Base-by-base conservation (phyloP, 2,113 vertebrate genomes). In the Ceyx cyanopectus region DNA sequence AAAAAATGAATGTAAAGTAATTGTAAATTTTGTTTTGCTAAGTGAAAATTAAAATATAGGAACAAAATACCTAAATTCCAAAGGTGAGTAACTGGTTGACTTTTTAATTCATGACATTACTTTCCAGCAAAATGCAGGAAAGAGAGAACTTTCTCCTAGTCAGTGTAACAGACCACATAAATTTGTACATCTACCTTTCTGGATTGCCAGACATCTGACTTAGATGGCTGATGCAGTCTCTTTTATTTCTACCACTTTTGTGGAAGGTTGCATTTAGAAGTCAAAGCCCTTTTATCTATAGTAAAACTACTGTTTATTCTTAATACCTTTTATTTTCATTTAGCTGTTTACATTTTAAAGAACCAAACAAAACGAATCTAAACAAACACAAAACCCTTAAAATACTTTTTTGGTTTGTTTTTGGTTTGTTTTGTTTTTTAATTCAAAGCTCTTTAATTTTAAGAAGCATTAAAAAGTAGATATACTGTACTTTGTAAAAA, bases 81-180 rank as follows among this genome's bases (percentile, higher is more conserved):
- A n/a, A 18, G 5, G 6, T 75, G 18, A 3, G 12, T 78, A 51
- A 15, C 27, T 13, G 46, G 9, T 27, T 66, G 22, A 26, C 48
- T 65, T 69, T 26, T 74, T 1, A 1, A 5, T 41, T 85, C 6
- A 12, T 32, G 7, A 12, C 8, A 8, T 66, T 65, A 34, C 16
- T 69, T 81, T 53, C 19, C 62, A 92, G 43, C 29, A 46, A 48
- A 65, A 27, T 3, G 9, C 7, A 74, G 11, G 11, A 61, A 9
- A 30, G 27, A 19, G 27, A 80, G 26, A 79, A 23, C 29, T 53
- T 72, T 81, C 18, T 72, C 34, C 4, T 4, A 70, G 26, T 51
- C 2, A 1, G 3, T 0, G 0, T 62, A n/a, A 58, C 24, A 82
- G 63, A 11, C 11, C 0, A 0, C 56, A 7, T 40, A 68, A 46